These are phyloP conservation scores for Villa cingulata DNA, from an alignment of 2,888 invertebrate genomes.

Conservation along the genomic window DNA sequence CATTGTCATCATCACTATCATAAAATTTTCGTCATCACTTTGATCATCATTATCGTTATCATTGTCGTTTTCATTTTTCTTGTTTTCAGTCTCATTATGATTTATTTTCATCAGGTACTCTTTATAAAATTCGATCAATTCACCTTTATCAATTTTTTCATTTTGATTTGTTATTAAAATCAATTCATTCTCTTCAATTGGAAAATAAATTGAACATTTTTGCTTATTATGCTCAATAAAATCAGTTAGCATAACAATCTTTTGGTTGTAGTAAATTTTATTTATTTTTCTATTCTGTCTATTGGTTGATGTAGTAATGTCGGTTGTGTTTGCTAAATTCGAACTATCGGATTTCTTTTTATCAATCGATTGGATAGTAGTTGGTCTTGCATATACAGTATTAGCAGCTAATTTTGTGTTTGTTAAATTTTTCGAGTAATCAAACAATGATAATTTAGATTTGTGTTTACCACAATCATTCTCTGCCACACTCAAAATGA, in stretches of 20 bases:
- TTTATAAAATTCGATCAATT: slow-evolving; percentile 14
- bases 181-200: slow-evolving; percentile 43
- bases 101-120: slow-evolving; percentile 8
- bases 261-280: slow-evolving; percentile 34
- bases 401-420: too few relatives aligned
- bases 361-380: too few relatives aligned
- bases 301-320: slow-evolving; percentile 15
- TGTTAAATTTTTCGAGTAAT: background rate
- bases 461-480: background rate
- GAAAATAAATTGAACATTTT: slow-evolving; percentile 85
- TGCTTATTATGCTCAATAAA: slow-evolving; percentile 69
- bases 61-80: background rate
- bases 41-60: background rate
- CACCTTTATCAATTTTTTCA: slow-evolving; percentile 13
- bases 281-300: slow-evolving; percentile 19
- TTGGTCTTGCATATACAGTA: too few relatives aligned
- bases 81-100: background rate
- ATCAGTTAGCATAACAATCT: slow-evolving; percentile 83
- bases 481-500: slow-evolving; percentile 5
- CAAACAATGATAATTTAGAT: background rate
- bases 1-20: background rate
- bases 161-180: slow-evolving; percentile 25
- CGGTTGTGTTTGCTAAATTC: too few relatives aligned
- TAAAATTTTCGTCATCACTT: background rate
- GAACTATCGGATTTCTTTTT: too few relatives aligned